Base-by-base conservation (phyloP, 2,797 vertebrate species). In the Hippocampus kuda region DNA sequence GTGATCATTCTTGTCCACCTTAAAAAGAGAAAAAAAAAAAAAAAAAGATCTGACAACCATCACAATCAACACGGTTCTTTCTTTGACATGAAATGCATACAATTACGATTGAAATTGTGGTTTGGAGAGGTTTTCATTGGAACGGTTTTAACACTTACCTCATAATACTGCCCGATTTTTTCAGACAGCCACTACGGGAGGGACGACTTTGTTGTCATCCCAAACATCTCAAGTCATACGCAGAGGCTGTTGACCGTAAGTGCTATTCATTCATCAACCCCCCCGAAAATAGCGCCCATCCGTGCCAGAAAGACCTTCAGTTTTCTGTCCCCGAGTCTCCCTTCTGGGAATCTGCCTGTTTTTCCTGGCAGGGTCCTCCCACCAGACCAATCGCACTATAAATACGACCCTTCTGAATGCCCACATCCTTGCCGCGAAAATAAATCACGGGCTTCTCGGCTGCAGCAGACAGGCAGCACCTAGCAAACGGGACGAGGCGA, bases 361-460 rank as follows among this genome's bases (percentile, higher is more conserved):
- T 90, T 85, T 86, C 74, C 85, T 89, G 87, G 88, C 88, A 82
- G 77, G 63, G 61, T 84, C 74, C 77, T 83, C 83, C 78, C 82
- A 79, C 79, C 83, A 87, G 86, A 88, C 80, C 82, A 81, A 61
- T 67, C 72, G 42, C 75, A 74, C 88, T 89, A 89, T 90, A 91
- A 91, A 91, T 90, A 91, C 74, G 87, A 88, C 84, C 85, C 78
- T 85, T 90, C 85, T 79, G 81, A 89, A 88, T 88, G 85, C 81
- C 88, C 89, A 89, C 90, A 91, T 91, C 91, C 90, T 87, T 78
- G 77, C 81, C 85, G 86, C 86, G 68, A 86, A 88, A 90, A 89
- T 89, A 89, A 87, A 86, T 87, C 77, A 86, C 71, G 76, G 68
- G 81, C 81, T 82, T 83, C 77, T 85, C 73, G 75, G 85, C 79